Evolutionary conservation across 2,797 vertebrate genomes (phyloP), one percentile per base, ranked within the genome.

Genomic region (Lophius americanus): DNA sequence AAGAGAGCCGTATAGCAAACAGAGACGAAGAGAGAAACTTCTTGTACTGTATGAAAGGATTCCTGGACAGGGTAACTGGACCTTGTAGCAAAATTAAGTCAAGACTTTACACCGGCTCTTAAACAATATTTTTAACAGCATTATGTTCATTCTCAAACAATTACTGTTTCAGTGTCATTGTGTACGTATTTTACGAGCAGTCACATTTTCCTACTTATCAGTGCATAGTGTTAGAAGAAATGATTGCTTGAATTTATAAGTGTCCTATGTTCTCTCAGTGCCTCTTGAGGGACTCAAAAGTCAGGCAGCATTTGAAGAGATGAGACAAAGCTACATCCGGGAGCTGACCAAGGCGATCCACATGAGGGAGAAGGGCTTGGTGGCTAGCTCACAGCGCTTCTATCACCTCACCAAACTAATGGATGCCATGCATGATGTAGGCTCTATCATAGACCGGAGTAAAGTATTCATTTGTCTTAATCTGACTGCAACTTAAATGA

Each of bases 381-480:
- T 98, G 77, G 91, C 94, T 50, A 95, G 95, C 83, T 98, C 97
- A 0, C 98, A 99, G 73, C 94, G 97, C 13, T 98, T 98, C 91
- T 99, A 97, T 85, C 96, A 96, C 0, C 96, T 99, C 47, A 99
- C 98, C 69, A 99, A 97, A 72, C 92, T 99, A 60, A 95, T 99
- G 92, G 98, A 99, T 68, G 88, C 93, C 86, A 95, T 99, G 94
- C 98, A 99, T 35, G 97, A 99, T 81, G 93, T 94, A 88, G 1
- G 76, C 7, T 38, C 42, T 51, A 38, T 50, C 1, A 2, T 0
- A 46, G 7, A 61, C 23, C 44, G 5, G 36, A 68, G 46, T 46
- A 23, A 42, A 6, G 4, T 36, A 36, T 33, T 32, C 2, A 6
- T 47, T 13, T 14, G 2, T 60, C n/a, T 50, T n/a, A 44, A 42